These are phyloP conservation scores for Formica aserva DNA, from an alignment of 2,888 invertebrate species.

Conservation along the genomic window DNA sequence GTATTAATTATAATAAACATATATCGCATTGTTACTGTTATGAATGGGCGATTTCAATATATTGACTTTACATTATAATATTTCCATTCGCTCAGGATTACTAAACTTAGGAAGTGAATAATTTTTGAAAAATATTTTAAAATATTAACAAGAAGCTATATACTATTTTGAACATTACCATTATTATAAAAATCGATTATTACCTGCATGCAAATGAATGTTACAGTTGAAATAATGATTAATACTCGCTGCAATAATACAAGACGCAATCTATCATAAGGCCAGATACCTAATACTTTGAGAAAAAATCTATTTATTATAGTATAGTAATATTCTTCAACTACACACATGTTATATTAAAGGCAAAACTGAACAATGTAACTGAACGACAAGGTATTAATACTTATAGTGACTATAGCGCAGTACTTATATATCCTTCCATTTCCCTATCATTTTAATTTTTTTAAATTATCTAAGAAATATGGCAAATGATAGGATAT, in stretches of 20 bases:
- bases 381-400: not conserved
- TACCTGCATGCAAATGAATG: slow-evolving; percentile 27
- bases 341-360: slow-evolving; percentile 5
- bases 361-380: not conserved
- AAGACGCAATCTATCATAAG: not conserved
- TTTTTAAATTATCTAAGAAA: slow-evolving; percentile 14
- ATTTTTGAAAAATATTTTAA: not conserved
- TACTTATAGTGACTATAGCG: not conserved
- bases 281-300: slow-evolving; percentile 38
- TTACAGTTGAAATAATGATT: not conserved
- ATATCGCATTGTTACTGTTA: not conserved
- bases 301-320: not conserved
- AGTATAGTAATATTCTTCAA: slow-evolving; percentile 36
- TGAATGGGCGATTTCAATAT: not conserved
- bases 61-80: not conserved
- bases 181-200: not conserved
- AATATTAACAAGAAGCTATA: not conserved
- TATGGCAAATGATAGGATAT: not conserved
- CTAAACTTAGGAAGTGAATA: not conserved
- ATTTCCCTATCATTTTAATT: not conserved
- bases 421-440: not conserved
- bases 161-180: not conserved
- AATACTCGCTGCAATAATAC: not conserved
- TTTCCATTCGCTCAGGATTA: not conserved
- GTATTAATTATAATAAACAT: not conserved